Evolutionary conservation across 37 sponge, comb jelly and placozoan species (phyloP), one percentile per base, ranked within the genome.

Genomic region (Petrosia ficiformis): DNA sequence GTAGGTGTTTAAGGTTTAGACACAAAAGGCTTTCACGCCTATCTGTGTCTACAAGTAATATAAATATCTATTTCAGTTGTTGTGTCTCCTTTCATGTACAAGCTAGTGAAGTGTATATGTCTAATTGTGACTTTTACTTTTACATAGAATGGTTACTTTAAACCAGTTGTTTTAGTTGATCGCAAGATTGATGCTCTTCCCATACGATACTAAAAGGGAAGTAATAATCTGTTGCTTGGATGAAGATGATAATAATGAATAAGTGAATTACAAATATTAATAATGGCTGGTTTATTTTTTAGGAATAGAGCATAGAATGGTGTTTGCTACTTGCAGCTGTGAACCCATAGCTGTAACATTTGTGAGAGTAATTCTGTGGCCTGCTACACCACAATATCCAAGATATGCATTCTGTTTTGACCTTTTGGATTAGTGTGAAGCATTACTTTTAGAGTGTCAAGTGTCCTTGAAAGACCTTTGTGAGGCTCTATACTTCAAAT

Each of bases 381-480:
- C 75, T 25, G 59, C 75, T 28, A 57, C 75, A 16, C 36, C 75
- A 3, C 59, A 54, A 26, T 3, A 58, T 74, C 75, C 75, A 25
- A 59, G 37, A 3, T 57, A 44, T 54, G 75, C 75, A 11, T 74
- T 74, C 25, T 30, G 32, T 14, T 58, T 74, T 74, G 61, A 74
- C 6, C 38, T 74, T 4, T 25, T 74, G 5, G 75, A 74, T 58
- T 74, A 37, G 75, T 59, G 30, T 22, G 75, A 74, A 58, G 75
- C 75, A 16, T 39, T 74, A 21, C 19, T 74, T 2, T 57, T 58
- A 44, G 72, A 71, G 37, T 71, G 72, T 43, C 75, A 74, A 31
- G 75, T 74, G 34, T 44, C 75, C 4, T 22, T 74, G 8, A 74
- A 74, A 57, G 75, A 57, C 57, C 40, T 74, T 30, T 74, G 75